Conservation (phyloP, 2,888 invertebrate species). For the Metallyticus violacea region DNA sequence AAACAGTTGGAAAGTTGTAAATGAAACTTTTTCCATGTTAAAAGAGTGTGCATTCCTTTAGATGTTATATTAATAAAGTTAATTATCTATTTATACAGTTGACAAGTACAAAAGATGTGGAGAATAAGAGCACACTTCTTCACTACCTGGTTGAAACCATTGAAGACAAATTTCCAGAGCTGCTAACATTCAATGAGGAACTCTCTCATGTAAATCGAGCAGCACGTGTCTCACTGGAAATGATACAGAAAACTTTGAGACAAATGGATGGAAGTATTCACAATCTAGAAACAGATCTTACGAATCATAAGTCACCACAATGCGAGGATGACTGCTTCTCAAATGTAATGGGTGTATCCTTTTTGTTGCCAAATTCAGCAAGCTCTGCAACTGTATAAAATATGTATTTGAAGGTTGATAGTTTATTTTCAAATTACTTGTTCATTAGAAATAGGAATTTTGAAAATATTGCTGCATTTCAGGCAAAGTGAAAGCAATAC, state of each 20-base stretch:
- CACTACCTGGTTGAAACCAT: slow-evolving; percentile 89
- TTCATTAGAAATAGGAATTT: too few species aligned
- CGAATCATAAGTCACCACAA: slow-evolving; percentile 77
- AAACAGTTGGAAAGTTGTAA: too few species aligned
- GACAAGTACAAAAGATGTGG: slow-evolving; percentile 86
- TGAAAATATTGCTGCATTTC: too few species aligned
- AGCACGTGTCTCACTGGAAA: slow-evolving; percentile 79
- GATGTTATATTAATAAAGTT: too few species aligned
- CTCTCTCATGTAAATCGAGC: slow-evolving; percentile 88
- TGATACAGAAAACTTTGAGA: slow-evolving; percentile 72
- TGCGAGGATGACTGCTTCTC: slow-evolving; percentile 76
- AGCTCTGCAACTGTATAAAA: too few species aligned
- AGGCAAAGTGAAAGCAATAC: too few species aligned
- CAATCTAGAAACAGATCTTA: slow-evolving; percentile 86
- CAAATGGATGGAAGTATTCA: slow-evolving; percentile 86
- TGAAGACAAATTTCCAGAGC: slow-evolving; percentile 85
- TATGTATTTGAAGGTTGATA: too few species aligned
- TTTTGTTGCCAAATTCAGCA: too few species aligned
- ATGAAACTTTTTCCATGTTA: too few species aligned
- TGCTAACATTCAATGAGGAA: slow-evolving; percentile 79
- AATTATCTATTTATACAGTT: slow-evolving; percentile 52
- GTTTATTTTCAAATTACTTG: too few species aligned
- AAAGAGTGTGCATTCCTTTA: too few species aligned
- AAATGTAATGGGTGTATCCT: slow-evolving; percentile 86
- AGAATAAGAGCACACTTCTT: slow-evolving; percentile 88